phyloP scores from a whole-genome alignment of 2,888 invertebrate genomes.

The Anodontia alba region DNA sequence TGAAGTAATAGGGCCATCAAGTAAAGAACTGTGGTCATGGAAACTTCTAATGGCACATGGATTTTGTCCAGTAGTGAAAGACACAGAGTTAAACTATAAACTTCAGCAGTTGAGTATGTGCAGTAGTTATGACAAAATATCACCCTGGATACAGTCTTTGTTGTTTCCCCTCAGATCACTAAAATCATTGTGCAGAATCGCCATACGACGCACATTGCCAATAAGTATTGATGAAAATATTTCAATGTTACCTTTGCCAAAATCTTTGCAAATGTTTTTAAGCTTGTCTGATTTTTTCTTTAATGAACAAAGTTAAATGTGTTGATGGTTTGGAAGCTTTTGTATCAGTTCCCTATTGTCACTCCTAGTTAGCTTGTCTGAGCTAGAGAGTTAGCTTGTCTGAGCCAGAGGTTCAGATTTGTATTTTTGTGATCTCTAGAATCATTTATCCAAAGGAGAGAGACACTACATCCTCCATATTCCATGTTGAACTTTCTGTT shows the following conservation, averaged over 20 bases:
- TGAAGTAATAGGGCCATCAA: conserved; percentile 75
- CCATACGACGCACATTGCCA: conserved; percentile 65
- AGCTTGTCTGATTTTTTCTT: conserved; percentile 64
- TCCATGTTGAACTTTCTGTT: too few species aligned
- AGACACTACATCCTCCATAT: too few species aligned
- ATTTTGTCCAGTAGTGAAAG: conserved; percentile 69
- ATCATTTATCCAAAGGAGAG: too few species aligned
- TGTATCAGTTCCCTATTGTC: too few species aligned
- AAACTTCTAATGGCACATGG: conserved; percentile 77
- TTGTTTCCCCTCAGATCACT: conserved; percentile 75
- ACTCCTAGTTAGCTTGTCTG: too few species aligned
- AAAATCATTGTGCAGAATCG: conserved; percentile 73
- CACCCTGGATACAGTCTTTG: conserved; percentile 74
- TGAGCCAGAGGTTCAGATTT: too few species aligned
- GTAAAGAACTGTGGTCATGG: conserved; percentile 77
- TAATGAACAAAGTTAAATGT: conserved; percentile 20
- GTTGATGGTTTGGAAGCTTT: too few species aligned
- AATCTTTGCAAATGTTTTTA: conserved; percentile 64
- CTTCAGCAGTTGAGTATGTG: conserved; percentile 77
- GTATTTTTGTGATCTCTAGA: too few species aligned
- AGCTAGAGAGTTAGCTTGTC: too few species aligned
- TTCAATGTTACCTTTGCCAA: conserved; percentile 70
- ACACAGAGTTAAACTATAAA: conserved; percentile 67
- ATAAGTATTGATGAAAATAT: conserved; percentile 72
- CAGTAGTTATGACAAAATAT: conserved; percentile 78